phyloP scores from a whole-genome alignment of 2,113 vertebrate genomes.

The Lycocorax pyrrhopterus region DNA sequence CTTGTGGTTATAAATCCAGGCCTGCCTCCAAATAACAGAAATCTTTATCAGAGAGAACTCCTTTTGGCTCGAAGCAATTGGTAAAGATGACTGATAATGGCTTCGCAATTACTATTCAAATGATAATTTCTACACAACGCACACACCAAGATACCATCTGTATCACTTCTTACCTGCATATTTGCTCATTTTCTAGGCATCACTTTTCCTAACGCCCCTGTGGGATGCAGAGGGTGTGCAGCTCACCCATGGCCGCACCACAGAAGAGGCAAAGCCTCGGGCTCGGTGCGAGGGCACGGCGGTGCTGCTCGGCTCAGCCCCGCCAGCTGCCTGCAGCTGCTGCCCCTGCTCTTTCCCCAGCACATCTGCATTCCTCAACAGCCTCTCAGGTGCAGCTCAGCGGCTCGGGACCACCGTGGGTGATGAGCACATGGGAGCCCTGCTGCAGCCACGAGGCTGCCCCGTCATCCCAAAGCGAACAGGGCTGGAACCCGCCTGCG shows the following conservation, averaged over 20 bases:
- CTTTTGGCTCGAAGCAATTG: neutral
- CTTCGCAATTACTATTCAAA: neutral
- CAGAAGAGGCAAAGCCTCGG: neutral
- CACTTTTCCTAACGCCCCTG: rapidly evolving
- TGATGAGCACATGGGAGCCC: neutral
- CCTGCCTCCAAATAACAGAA: neutral
- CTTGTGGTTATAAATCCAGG: neutral
- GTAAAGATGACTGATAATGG: neutral
- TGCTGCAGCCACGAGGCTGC: neutral
- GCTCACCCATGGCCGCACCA: neutral
- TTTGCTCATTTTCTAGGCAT: neutral
- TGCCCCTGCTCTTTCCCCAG: neutral
- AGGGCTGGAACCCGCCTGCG: neutral
- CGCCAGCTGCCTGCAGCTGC: neutral
- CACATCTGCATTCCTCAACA: neutral
- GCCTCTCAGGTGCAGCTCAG: neutral
- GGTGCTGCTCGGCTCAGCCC: neutral
- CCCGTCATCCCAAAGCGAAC: rapidly evolving
- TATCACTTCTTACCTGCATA: neutral
- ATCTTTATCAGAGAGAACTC: neutral
- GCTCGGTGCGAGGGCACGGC: neutral
- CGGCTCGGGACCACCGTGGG: neutral
- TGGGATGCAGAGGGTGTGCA: neutral
- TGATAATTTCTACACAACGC: neutral
- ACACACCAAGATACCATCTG: rapidly evolving